A percentile compares a stretch with the other conserved stretches of the same genome.
Evolutionary conservation across 2,797 vertebrate genomes (phyloP).

Genomic region (Coregonus sp.): DNA sequence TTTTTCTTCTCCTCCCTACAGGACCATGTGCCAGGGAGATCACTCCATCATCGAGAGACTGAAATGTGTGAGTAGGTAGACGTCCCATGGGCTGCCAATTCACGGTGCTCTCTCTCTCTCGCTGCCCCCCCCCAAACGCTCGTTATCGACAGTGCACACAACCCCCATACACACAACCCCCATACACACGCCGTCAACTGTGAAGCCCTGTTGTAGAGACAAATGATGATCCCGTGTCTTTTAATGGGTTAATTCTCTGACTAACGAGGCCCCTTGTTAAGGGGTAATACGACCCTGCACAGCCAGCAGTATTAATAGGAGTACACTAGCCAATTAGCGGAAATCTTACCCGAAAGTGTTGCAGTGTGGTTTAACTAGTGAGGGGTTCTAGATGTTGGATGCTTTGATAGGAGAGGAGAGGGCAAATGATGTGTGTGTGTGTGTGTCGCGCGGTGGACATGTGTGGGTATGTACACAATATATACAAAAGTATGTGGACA

Average conservation of each 20-base stretch:
- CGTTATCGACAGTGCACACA: constrained; percentile 52
- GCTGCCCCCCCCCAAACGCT: constrained; percentile 22
- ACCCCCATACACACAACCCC: constrained; percentile 16
- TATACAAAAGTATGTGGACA: background rate
- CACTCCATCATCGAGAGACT: constrained; percentile 70
- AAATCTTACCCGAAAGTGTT: constrained; percentile 32
- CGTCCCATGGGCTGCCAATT: constrained; percentile 66
- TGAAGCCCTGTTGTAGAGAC: constrained; percentile 59
- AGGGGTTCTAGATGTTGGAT: constrained; percentile 1
- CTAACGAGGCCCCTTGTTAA: constrained; percentile 59
- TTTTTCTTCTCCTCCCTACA: constrained; percentile 64
- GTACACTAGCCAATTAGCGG: constrained; percentile 61
- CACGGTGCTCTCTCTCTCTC: constrained; percentile 39
- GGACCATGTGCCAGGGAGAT: constrained; percentile 71
- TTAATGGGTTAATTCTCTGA: constrained; percentile 66
- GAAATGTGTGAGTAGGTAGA: constrained; percentile 76
- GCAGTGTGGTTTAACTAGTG: background rate
- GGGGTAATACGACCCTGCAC: constrained; percentile 40
- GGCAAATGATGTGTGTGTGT: constrained; percentile 5
- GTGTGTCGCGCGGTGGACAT: constrained; percentile 4
- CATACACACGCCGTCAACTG: constrained; percentile 60
- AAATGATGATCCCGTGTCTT: constrained; percentile 58
- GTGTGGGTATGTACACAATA: constrained; percentile 10
- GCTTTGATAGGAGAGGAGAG: constrained; percentile 12
- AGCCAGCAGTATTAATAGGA: constrained; percentile 42